A percentile compares a stretch with the other conserved stretches of the same genome.
These are phyloP conservation scores for Carollia perspicillata DNA, from an alignment of 2,113 vertebrate genomes.

Conservation along the genomic window DNA sequence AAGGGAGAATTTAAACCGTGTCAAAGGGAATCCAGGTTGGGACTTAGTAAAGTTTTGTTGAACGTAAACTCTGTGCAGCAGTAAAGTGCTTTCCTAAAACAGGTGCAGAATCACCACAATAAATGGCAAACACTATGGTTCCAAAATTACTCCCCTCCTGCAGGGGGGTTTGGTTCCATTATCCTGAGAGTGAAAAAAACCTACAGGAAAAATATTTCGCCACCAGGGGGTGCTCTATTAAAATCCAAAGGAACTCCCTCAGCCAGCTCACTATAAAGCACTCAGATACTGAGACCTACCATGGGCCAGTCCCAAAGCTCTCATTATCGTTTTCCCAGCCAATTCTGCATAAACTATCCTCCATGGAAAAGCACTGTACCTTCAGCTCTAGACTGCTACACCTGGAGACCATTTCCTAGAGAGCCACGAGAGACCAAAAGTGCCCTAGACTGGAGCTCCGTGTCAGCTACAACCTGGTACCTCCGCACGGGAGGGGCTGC, in stretches of 20 bases:
- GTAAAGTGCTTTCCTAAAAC: neutral
- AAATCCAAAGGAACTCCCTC: neutral
- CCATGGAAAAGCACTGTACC: neutral
- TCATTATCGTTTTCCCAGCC: neutral
- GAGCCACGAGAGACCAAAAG: neutral
- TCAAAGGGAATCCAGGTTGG: neutral
- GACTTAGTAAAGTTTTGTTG: neutral
- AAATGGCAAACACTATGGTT: neutral
- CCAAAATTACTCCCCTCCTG: neutral
- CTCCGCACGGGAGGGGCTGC: accelerated
- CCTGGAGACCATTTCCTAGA: neutral
- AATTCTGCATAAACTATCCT: neutral
- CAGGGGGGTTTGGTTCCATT: neutral
- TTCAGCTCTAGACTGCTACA: neutral
- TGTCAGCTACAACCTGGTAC: neutral
- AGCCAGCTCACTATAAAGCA: accelerated
- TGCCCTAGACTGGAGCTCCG: neutral
- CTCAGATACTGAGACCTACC: neutral
- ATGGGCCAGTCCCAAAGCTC: neutral
- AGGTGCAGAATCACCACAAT: neutral
- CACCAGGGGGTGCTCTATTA: conserved; percentile 8
- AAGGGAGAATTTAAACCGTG: neutral
- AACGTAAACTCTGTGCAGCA: neutral
- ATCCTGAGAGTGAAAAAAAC: neutral
- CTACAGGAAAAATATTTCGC: neutral